phyloP scores from a whole-genome alignment of 2,797 vertebrate genomes.

The Hylomyscus alleni region DNA sequence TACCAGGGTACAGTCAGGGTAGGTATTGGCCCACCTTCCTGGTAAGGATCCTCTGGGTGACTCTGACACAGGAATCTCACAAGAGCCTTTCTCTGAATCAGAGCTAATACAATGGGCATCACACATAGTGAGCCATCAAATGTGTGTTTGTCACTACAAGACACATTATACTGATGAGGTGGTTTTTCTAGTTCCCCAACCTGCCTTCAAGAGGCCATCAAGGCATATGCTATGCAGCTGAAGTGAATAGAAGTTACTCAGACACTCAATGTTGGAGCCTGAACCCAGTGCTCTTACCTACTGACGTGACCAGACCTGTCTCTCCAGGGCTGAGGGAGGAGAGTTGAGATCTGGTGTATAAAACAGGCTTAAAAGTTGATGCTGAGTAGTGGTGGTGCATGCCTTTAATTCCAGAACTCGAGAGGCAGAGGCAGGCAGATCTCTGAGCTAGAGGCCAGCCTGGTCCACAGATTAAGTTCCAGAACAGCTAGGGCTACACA shows the following conservation, averaged over 20 bases:
- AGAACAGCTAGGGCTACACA: neutral
- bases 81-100: neutral
- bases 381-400: too few relatives aligned
- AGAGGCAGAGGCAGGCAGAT: neutral
- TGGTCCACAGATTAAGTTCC: neutral
- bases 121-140: neutral
- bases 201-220: neutral
- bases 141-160: neutral
- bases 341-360: neutral
- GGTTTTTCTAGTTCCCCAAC: conserved; percentile 34
- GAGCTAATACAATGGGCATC: neutral
- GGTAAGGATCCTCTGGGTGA: neutral
- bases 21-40: neutral
- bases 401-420: neutral
- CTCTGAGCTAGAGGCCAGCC: neutral
- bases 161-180: neutral
- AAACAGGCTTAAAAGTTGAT: conserved; percentile 57
- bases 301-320: neutral
- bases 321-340: neutral
- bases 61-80: neutral
- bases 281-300: neutral
- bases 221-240: neutral
- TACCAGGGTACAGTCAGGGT: neutral
- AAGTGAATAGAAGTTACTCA: neutral
- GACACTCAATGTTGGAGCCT: neutral